Evolutionary conservation across 2,113 vertebrate species (phyloP), one percentile per base, ranked within the genome.

Genomic region (Centropus bengalensis): DNA sequence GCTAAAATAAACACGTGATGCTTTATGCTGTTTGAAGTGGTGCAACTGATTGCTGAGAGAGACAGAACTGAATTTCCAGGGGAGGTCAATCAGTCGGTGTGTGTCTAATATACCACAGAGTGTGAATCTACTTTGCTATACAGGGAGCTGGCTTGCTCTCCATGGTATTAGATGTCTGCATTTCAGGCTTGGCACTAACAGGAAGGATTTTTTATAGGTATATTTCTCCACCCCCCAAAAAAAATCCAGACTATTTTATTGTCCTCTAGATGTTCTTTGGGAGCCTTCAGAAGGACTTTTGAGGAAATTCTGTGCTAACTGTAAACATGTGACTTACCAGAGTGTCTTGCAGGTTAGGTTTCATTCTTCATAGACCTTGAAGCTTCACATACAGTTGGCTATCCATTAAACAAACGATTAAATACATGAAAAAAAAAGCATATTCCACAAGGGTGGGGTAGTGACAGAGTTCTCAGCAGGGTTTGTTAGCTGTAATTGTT

Each of bases 301-400:
- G 82, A 71, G 82, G 68, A 56, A 68, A 76, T 73, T 19, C 27
- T 81, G 73, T 81, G 68, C 64, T 94, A 81, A 93, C 60, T 93
- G 79, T 91, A 94, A 96, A 90, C 82, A 64, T 38, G 7, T 1
- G 2, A 32, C 45, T 94, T 91, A 78, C n/a, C 44, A 81, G 60
- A 86, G 36, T 0, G 1, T 83, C 79, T 68, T 88, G 80, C 94
- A 95, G 82, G 88, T 96, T 82, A 49, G 60, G 13, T 64, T 91
- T 96, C 88, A 81, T 94, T 86, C 88, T 93, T 95, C 52, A 58
- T 8, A 86, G 86, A 82, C 68, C 79, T 86, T 21, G 19, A 86
- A 93, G 82, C 55, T 68, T 83, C 80, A 52, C n/a, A 26, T 80
- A 73, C n/a, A 75, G 52, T 74, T 93, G 60, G 22, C 71, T 83